Base-by-base conservation (phyloP, 2,888 invertebrate genomes). In the Odontocolon sp. region DNA sequence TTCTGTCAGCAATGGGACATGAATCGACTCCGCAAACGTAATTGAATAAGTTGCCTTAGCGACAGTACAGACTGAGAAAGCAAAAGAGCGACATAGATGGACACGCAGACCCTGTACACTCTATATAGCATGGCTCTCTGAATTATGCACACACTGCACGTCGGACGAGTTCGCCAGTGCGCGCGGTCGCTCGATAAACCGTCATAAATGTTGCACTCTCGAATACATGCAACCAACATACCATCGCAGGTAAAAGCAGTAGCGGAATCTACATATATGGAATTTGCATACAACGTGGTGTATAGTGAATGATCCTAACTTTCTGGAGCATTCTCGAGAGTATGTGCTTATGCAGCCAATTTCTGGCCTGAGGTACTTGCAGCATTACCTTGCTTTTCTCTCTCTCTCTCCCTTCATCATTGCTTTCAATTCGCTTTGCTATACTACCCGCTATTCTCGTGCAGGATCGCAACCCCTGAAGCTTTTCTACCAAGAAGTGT, bases 71-170 rank as follows among this genome's bases (percentile, higher is more conserved):
- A 11, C 33, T 33, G 14, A 8, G 0, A 3, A 1, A 26, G 14
- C 4, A 9, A 59, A 59, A 59, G n/a, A 42, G 23, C 23, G 23
- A 38, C n/a, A 23, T 8, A 33, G 8, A 45, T 6, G 14, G 2
- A 40, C 18, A 45, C n/a, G 2, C 2, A 18, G 26, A 28, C 8
- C 11, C 8, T 2, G 21, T 14, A 23, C 5, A 3, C 11, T 50
- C 3, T 11, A 21, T 26, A 42, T 57, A 23, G 9, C 14, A 26
- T 14, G 26, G 14, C 40, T 9, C 57, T 40, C 4, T 59, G 18
- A 67, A 61, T 69, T 61, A 69, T 69, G 59, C 52, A 69, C 50
- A 36, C 26, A 52, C 9, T 14, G 38, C 57, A 61, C 52, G 52
- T 36, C 23, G 47, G 6, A 26, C 23, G 11, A 2, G 8, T 18